Percentiles rank a stretch among this genome's conserved stretches.
These are phyloP conservation scores for Myanophis thanlyinensis DNA, from an alignment of 2,113 vertebrate species.

Conservation along the genomic window DNA sequence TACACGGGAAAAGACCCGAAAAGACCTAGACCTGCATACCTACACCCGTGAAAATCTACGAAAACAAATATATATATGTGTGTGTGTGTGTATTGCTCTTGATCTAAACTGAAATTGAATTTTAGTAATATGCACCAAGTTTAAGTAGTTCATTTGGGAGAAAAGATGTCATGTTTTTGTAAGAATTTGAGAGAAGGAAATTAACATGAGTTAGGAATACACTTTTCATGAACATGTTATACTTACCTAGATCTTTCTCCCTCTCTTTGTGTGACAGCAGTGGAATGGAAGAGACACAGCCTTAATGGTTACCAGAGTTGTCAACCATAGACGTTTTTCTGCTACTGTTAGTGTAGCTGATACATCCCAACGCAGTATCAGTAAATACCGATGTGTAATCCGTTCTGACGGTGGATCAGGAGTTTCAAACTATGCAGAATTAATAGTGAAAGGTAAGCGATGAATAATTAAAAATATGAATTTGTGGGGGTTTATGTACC, in stretches of 20 bases:
- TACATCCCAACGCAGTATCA: constrained; percentile 88
- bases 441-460: constrained; percentile 93
- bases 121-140: background rate
- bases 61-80: too few species aligned
- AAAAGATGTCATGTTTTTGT: background rate
- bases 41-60: too few species aligned
- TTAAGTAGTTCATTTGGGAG: background rate
- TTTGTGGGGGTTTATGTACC: background rate
- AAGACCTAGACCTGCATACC: too few species aligned
- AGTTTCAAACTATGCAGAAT: constrained; percentile 94
- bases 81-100: background rate
- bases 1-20: too few species aligned
- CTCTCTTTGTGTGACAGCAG: constrained; percentile 73
- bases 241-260: background rate
- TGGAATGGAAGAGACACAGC: constrained; percentile 95
- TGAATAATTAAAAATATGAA: background rate
- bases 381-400: constrained; percentile 94
- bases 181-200: background rate
- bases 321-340: constrained; percentile 93
- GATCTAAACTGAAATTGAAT: background rate
- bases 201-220: background rate
- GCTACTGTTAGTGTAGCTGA: constrained; percentile 91
- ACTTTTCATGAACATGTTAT: background rate
- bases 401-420: constrained; percentile 92
- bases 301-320: constrained; percentile 92